phyloP scores from a whole-genome alignment of 1,140 invertebrate species.

The Nebria ingens region DNA sequence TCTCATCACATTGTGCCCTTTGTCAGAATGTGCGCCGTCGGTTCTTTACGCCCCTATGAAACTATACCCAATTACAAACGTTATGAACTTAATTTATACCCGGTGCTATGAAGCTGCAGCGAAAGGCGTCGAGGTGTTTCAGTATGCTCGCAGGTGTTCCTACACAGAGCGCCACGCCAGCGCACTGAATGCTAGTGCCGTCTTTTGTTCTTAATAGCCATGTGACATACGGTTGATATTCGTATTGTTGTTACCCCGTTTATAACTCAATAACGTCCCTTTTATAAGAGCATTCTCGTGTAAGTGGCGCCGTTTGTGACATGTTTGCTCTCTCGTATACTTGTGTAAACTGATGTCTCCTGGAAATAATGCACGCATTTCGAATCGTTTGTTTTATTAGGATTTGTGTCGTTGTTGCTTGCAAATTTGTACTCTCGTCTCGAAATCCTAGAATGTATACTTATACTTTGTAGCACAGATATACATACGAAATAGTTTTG shows the following conservation, averaged over 20 bases:
- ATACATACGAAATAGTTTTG: neutral
- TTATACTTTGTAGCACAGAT: neutral
- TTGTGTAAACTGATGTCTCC: conserved; percentile 22
- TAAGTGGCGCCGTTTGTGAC: conserved; percentile 23
- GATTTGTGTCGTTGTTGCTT: conserved; percentile 9
- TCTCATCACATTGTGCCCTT: neutral
- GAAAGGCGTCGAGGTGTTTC: neutral
- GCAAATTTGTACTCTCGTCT: neutral
- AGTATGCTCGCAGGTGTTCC: too few relatives aligned
- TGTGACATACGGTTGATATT: neutral
- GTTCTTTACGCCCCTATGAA: conserved; percentile 2
- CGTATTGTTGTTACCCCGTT: neutral
- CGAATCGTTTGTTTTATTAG: conserved; percentile 20
- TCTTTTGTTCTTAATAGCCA: neutral
- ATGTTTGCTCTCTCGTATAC: conserved; percentile 21
- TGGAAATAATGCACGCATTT: conserved; percentile 18
- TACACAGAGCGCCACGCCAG: too few relatives aligned
- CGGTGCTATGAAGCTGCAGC: too few relatives aligned
- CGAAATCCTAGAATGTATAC: neutral
- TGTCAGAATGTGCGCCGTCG: neutral
- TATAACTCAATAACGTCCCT: conserved; percentile 21
- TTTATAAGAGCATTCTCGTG: conserved; percentile 22
- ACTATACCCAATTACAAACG: conserved; percentile 8
- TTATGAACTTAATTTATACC: conserved; percentile 9
- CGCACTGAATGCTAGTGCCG: neutral